Percentiles rank a stretch among this genome's conserved stretches.
phyloP scores from a whole-genome alignment of 2,797 vertebrate species.

The Danio choprae region DNA sequence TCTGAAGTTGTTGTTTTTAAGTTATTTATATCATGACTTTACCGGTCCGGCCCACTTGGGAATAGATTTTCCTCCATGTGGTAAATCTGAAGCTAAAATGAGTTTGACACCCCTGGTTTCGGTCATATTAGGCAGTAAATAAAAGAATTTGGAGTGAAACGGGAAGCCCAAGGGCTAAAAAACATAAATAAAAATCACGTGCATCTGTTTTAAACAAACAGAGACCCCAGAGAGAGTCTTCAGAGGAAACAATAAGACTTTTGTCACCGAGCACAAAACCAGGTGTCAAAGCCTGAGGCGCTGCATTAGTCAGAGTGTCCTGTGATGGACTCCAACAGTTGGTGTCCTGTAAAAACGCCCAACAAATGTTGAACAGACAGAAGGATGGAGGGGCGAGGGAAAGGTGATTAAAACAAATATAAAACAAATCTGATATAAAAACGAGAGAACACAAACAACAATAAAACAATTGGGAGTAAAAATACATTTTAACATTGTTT shows the following conservation, averaged over 20 bases:
- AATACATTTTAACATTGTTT: too few relatives aligned
- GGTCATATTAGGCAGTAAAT: constrained; percentile 58
- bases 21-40: too few relatives aligned
- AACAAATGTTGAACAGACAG: constrained; percentile 6
- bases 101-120: too few relatives aligned
- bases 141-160: constrained; percentile 64
- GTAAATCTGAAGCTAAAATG: too few relatives aligned
- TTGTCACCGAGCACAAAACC: constrained; percentile 64
- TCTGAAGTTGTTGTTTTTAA: too few relatives aligned
- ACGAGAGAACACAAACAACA: too few relatives aligned
- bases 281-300: constrained; percentile 76
- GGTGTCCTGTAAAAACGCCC: constrained; percentile 55
- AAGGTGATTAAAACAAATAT: too few relatives aligned
- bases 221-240: constrained; percentile 38
- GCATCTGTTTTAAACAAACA: constrained; percentile 61
- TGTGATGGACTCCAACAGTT: constrained; percentile 64
- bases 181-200: constrained; percentile 61
- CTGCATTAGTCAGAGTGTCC: constrained; percentile 69
- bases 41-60: too few relatives aligned
- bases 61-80: too few relatives aligned
- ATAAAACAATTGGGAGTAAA: too few relatives aligned
- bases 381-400: too few relatives aligned
- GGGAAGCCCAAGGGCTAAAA: constrained; percentile 62
- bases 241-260: constrained; percentile 74
- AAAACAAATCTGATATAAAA: too few relatives aligned